Percentiles rank a stretch among this genome's conserved stretches.
Conservation (phyloP, 2,113 vertebrate genomes). For the Aythya baeri region DNA sequence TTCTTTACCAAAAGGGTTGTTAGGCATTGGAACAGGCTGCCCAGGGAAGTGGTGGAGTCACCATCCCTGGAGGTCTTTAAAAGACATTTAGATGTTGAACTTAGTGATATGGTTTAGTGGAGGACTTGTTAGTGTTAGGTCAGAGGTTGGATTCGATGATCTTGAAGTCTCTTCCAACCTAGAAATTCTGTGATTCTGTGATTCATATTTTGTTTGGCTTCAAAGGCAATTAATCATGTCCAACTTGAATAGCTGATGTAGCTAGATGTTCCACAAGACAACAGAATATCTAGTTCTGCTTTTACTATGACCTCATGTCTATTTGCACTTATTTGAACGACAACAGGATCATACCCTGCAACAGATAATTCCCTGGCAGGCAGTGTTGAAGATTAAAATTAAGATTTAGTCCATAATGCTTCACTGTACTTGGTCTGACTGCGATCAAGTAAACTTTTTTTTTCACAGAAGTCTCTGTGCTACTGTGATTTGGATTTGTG, state of each 20-base stretch:
- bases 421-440: not conserved
- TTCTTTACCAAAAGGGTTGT: too few relatives aligned
- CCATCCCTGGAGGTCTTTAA: too few relatives aligned
- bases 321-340: not conserved
- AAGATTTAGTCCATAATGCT: not conserved
- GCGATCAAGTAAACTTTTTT: not conserved
- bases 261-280: not conserved
- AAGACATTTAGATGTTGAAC: too few relatives aligned
- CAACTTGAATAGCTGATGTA: not conserved
- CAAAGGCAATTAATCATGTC: not conserved
- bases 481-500: not conserved
- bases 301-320: not conserved
- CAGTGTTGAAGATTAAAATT: not conserved
- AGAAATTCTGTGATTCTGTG: too few relatives aligned
- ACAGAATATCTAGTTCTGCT: not conserved
- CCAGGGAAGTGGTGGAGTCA: too few relatives aligned
- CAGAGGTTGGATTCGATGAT: too few relatives aligned
- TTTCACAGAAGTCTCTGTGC: not conserved
- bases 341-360: not conserved
- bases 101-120: too few relatives aligned
- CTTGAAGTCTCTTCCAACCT: too few relatives aligned
- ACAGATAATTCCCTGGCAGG: not conserved
- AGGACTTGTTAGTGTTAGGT: too few relatives aligned
- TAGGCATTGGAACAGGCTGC: too few relatives aligned
- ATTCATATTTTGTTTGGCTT: not conserved